Percentiles rank a stretch among this genome's conserved stretches.
Evolutionary conservation across 2,888 invertebrate genomes (phyloP).

Genomic region (Trissolcus brochymenae): DNA sequence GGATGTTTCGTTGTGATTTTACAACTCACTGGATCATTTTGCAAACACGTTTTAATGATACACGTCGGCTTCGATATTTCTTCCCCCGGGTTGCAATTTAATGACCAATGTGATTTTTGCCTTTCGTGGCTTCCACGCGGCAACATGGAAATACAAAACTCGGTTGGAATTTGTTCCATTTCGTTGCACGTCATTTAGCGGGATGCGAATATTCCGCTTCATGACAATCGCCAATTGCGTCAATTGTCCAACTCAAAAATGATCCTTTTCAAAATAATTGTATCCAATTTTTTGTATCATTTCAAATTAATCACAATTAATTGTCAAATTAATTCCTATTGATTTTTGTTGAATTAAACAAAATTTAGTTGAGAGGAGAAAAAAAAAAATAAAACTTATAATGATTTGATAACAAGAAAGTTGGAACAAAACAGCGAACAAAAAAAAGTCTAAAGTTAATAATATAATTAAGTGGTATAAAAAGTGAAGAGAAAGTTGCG

Average conservation of each 20-base stretch:
- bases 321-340: no score
- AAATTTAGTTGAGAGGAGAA: no score
- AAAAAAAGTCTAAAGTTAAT: no score
- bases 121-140: not conserved
- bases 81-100: conserved; percentile 34
- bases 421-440: no score
- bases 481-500: conserved; percentile 10
- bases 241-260: conserved; percentile 13
- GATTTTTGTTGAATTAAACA: no score
- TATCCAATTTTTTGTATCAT: no score
- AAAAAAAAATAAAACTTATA: no score
- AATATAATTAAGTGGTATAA: not conserved
- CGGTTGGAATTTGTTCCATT: conserved; percentile 16
- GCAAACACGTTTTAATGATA: conserved; percentile 31
- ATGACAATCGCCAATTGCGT: conserved; percentile 21
- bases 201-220: conserved; percentile 19
- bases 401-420: no score
- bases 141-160: conserved; percentile 15
- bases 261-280: no score
- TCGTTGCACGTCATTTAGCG: conserved; percentile 17
- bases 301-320: no score
- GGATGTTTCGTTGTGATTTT: not conserved
- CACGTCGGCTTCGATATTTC: conserved; percentile 2
- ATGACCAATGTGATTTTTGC: conserved; percentile 35
- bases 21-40: conserved; percentile 5